Percentiles rank a stretch among this genome's conserved stretches.
phyloP scores from a whole-genome alignment of 2,888 invertebrate genomes.

The Caenorhabditis auriculariae region DNA sequence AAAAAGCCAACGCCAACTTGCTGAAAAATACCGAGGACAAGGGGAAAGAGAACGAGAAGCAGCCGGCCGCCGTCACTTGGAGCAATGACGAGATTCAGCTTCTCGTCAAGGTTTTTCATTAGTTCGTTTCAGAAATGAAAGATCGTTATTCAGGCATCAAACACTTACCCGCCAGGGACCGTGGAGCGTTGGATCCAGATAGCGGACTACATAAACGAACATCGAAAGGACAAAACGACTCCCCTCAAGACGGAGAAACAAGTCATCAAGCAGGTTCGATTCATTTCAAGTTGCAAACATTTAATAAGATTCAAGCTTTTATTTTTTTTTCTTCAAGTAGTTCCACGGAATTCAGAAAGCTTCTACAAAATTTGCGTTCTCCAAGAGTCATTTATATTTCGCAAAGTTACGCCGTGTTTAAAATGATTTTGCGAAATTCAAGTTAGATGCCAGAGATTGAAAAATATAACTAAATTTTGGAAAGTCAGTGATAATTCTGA shows the following conservation, averaged over 20 bases:
- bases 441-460: no score
- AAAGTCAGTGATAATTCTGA: no score
- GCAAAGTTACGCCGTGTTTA: no score
- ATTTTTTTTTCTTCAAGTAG: neutral
- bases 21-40: slow-evolving; percentile 26
- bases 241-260: slow-evolving; percentile 81
- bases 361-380: neutral
- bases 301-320: slow-evolving; percentile 1
- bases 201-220: slow-evolving; percentile 89
- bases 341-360: neutral
- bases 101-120: slow-evolving; percentile 76
- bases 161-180: slow-evolving; percentile 94
- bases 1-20: slow-evolving; percentile 7
- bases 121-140: neutral
- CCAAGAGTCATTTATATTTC: no score
- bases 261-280: slow-evolving; percentile 83
- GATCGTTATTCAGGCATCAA: slow-evolving; percentile 74
- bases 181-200: slow-evolving; percentile 68
- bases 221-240: slow-evolving; percentile 60
- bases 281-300: neutral
- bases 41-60: slow-evolving; percentile 38
- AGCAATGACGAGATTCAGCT: slow-evolving; percentile 81
- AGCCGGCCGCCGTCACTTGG: slow-evolving; percentile 71
- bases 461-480: no score
- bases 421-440: no score